Percentiles rank a stretch among this genome's conserved stretches.
These are phyloP conservation scores for Phyllotreta striolata DNA, from an alignment of 2,888 invertebrate species.

Conservation along the genomic window DNA sequence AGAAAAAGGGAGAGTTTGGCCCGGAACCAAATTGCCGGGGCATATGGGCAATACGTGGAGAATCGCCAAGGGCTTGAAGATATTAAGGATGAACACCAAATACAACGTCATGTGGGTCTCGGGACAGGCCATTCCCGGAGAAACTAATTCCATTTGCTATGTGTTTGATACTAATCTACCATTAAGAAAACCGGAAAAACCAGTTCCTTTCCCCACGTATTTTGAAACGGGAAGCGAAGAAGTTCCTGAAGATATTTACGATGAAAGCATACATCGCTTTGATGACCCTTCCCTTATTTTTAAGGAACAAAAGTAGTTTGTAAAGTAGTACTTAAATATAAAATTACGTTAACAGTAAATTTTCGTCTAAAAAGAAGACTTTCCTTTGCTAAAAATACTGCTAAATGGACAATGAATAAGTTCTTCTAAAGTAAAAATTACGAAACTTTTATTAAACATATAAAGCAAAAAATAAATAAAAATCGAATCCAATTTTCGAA, in stretches of 20 bases:
- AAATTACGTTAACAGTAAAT: no score
- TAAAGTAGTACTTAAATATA: conserved; percentile 1
- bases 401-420: no score
- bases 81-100: conserved; percentile 92
- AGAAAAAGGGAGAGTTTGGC: conserved; percentile 86
- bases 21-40: conserved; percentile 95
- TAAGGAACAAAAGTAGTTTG: conserved; percentile 59
- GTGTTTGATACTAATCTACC: conserved; percentile 83
- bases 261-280: conserved; percentile 79
- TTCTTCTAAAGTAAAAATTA: no score
- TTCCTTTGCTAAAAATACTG: no score
- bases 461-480: no score
- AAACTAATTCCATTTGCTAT: conserved; percentile 78
- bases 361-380: no score
- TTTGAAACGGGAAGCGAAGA: conserved; percentile 64
- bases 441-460: no score
- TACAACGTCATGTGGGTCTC: conserved; percentile 91
- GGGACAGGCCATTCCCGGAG: conserved; percentile 84
- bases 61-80: conserved; percentile 72
- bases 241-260: conserved; percentile 76
- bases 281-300: conserved; percentile 74
- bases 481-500: no score
- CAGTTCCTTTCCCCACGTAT: conserved; percentile 86
- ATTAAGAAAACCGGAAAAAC: conserved; percentile 64
- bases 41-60: conserved; percentile 90